Base-by-base conservation (phyloP, 2,797 vertebrate species). In the Falco concolor region DNA sequence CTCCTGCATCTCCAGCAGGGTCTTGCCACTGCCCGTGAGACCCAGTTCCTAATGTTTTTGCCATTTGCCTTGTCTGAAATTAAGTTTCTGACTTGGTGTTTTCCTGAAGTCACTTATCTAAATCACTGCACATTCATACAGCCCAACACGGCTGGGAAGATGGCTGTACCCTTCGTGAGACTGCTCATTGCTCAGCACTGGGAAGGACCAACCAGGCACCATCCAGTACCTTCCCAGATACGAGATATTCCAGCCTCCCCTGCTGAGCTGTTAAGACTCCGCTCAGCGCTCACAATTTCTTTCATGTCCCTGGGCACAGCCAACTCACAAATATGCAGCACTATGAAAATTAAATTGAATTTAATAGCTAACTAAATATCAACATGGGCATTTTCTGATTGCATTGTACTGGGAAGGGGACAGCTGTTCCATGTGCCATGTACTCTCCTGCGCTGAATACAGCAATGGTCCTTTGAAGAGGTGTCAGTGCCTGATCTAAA, bases 301-400 rank as follows among this genome's bases (percentile, higher is more conserved):
- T 76, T 90, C 69, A 77, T 3, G 0, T 81, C 79, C 65, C 83
- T 59, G 21, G 79, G 74, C 83, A 68, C 50, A 69, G 85, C 27
- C 73, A 69, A 38, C 38, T 94, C 61, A 78, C 85, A 96, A 72
- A 93, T 78, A 94, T 12, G 27, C 61, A 81, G 64, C 24, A 22
- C 80, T 61, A 78, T 79, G 69, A 91, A 96, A 95, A 91, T 84
- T 75, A 94, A 94, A 93, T 90, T 28, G 7, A 95, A 91, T 93
- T 86, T 94, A 95, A 95, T 94, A 84, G 80, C 69, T 90, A 78
- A 75, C 76, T 95, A 96, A 97, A 72, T 84, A 84, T 81, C 94
- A 91, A 85, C 79, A 50, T 49, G 96, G 85, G 90, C 80, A 69
- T 94, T 91, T 95, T 81, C 76, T 86, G 73, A 81, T 73, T 81